phyloP scores from a whole-genome alignment of 1,140 invertebrate species.

The Plectrocnemia conspersa region DNA sequence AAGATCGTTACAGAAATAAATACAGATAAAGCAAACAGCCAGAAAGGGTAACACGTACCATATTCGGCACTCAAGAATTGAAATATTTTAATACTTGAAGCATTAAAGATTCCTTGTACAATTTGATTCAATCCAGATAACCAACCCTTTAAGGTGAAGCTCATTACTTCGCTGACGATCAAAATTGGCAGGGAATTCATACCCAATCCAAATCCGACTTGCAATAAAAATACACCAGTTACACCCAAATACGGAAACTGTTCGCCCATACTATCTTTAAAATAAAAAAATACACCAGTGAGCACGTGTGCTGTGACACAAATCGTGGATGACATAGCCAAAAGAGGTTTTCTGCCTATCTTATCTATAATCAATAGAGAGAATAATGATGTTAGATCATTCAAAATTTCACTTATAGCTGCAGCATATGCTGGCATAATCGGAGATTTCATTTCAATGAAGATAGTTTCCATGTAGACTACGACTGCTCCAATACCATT shows the following conservation, averaged over 20 bases:
- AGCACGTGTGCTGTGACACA: conserved; percentile 25
- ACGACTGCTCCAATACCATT: conserved; percentile 29
- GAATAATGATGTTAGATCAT: conserved; percentile 25
- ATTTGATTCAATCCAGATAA: conserved; percentile 31
- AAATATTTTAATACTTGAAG: conserved; percentile 27
- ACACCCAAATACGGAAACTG: conserved; percentile 26
- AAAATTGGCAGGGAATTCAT: conserved; percentile 22
- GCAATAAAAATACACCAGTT: conserved; percentile 27
- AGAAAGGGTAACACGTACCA: conserved; percentile 24
- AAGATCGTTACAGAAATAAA: conserved; percentile 21
- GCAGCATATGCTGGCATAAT: conserved; percentile 25
- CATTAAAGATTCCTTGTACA: conserved; percentile 29
- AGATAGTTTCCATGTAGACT: conserved; percentile 32
- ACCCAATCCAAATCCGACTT: conserved; percentile 31
- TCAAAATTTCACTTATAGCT: conserved; percentile 25
- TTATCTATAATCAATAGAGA: conserved; percentile 28
- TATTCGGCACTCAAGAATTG: conserved; percentile 25
- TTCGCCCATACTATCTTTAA: conserved; percentile 18
- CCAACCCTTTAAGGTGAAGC: conserved; percentile 31
- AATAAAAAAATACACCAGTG: conserved; percentile 27
- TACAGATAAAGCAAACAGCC: conserved; percentile 28
- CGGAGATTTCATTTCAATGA: conserved; percentile 25
- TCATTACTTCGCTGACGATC: conserved; percentile 33
- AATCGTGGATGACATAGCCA: conserved; percentile 17
- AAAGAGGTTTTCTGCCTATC: conserved; percentile 29